Conservation (phyloP, 2,113 vertebrate species). For the Salvator merianae region DNA sequence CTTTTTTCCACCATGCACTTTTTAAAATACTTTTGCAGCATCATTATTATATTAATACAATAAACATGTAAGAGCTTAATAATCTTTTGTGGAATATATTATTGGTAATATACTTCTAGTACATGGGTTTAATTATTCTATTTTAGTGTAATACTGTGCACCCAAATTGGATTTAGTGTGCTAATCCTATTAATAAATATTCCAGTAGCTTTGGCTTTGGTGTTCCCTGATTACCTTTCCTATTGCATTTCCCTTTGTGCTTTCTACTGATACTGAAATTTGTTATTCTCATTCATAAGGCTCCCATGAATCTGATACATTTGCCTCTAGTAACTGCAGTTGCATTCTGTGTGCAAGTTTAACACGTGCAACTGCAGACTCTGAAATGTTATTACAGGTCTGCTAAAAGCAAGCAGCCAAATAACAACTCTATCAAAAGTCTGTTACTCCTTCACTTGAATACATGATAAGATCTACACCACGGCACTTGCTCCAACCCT, state of each 20-base stretch:
- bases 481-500: too few species aligned
- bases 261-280: conserved; percentile 44
- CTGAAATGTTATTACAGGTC: background rate
- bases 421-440: background rate
- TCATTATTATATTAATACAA: background rate
- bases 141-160: conserved; percentile 9
- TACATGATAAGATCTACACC: background rate
- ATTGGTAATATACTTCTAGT: conserved; percentile 38
- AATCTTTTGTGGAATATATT: conserved; percentile 21
- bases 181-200: conserved; percentile 58
- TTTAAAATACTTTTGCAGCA: background rate
- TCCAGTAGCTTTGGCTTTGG: conserved; percentile 26
- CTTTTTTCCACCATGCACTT: too few species aligned
- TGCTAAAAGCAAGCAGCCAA: background rate
- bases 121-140: conserved; percentile 48
- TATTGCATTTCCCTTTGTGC: conserved; percentile 12
- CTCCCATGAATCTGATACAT: background rate
- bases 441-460: background rate
- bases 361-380: background rate
- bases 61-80: conserved; percentile 9
- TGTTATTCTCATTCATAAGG: conserved; percentile 19
- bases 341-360: background rate
- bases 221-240: conserved; percentile 29
- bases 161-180: conserved; percentile 47
- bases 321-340: background rate